phyloP scores from a whole-genome alignment of 2,888 invertebrate species.

The Anthophora plumipes region DNA sequence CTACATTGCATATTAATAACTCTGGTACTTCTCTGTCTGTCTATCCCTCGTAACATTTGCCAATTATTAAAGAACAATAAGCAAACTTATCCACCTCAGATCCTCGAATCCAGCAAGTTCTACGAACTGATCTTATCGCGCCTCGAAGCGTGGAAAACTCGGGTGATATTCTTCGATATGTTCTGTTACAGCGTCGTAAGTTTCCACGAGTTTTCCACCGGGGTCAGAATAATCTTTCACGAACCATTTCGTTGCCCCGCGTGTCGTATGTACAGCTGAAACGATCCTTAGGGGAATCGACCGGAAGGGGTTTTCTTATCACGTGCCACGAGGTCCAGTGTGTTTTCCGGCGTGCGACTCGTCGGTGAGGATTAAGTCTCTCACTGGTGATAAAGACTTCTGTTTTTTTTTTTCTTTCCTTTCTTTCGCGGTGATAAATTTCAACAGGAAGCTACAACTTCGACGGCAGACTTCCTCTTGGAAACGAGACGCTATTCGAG shows the following conservation, averaged over 20 bases:
- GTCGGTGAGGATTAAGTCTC: slow-evolving; percentile 27
- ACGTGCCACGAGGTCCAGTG: neutral
- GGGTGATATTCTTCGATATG: neutral
- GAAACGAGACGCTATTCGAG: neutral
- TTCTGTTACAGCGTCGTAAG: neutral
- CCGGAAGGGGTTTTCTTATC: slow-evolving; percentile 26
- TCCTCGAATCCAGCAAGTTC: neutral
- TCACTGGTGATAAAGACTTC: slow-evolving; percentile 14
- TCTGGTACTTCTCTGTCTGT: neutral
- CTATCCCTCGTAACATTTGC: too few species aligned
- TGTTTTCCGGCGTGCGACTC: slow-evolving; percentile 27
- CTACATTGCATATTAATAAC: neutral
- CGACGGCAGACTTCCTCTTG: slow-evolving; percentile 11
- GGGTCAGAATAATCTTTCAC: neutral
- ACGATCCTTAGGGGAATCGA: slow-evolving; percentile 12
- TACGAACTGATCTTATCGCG: neutral
- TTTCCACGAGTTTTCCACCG: neutral
- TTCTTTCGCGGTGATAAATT: slow-evolving; percentile 35
- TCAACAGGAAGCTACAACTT: neutral
- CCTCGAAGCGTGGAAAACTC: neutral
- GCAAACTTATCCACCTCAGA: neutral
- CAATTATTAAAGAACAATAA: slow-evolving; percentile 6
- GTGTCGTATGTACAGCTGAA: neutral
- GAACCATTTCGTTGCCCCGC: neutral
- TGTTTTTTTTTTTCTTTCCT: too few species aligned